Conservation (phyloP, 2,113 vertebrate species). For the Coturnix japonica region DNA sequence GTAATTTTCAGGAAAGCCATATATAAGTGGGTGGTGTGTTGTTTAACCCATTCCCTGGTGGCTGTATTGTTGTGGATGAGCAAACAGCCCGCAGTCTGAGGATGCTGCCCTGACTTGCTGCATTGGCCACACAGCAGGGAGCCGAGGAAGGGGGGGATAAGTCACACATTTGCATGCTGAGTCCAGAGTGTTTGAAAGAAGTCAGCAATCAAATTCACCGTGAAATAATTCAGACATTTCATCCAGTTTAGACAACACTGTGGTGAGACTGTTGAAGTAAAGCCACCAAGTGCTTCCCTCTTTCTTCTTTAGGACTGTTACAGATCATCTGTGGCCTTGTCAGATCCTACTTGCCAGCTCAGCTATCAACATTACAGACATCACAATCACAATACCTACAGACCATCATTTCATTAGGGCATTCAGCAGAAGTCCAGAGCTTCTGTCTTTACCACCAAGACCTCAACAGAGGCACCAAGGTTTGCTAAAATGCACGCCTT, state of each 20-base stretch:
- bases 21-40: not conserved
- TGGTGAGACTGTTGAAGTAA: not conserved
- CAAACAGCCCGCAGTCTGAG: not conserved
- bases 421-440: not conserved
- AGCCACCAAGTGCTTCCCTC: not conserved
- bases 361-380: not conserved
- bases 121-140: not conserved
- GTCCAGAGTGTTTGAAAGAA: not conserved
- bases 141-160: not conserved
- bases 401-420: not conserved
- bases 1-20: not conserved
- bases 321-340: not conserved
- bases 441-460: not conserved
- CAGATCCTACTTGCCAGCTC: not conserved
- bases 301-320: not conserved
- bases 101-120: not conserved
- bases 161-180: not conserved
- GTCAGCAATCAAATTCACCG: not conserved
- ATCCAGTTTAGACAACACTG: not conserved
- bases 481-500: not conserved
- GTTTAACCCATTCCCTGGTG: conserved; percentile 11
- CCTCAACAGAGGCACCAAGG: not conserved
- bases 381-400: not conserved
- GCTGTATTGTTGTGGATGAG: not conserved
- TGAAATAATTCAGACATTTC: not conserved